A percentile compares a stretch with the other conserved stretches of the same genome.
phyloP scores from a whole-genome alignment of 35 echinoderm and acorn worm species.

The Nesometra sesokonis region DNA sequence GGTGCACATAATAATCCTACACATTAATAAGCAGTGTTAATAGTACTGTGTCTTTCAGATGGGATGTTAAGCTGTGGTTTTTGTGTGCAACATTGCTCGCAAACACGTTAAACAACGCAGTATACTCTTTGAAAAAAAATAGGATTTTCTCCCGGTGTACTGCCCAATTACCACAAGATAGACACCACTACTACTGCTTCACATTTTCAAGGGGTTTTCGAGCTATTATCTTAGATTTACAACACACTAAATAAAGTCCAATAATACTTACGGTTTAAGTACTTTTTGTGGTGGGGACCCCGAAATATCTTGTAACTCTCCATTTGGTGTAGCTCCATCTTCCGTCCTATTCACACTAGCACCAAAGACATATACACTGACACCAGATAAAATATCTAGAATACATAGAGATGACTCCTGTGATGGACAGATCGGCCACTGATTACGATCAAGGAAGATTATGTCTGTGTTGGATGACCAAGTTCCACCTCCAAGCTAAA shows the following conservation, averaged over 20 bases:
- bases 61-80: too few relatives aligned
- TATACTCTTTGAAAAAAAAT: too few relatives aligned
- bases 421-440: constrained; percentile 60
- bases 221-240: background rate
- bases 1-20: too few relatives aligned
- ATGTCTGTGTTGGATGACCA: constrained; percentile 10
- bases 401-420: constrained; percentile 70
- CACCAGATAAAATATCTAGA: constrained; percentile 54
- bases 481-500: constrained; percentile 24
- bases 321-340: background rate
- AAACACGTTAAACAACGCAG: too few relatives aligned
- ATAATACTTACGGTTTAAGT: constrained; percentile 24
- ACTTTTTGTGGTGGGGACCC: constrained; percentile 48
- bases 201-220: too few relatives aligned
- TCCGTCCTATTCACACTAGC: background rate
- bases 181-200: too few relatives aligned
- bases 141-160: too few relatives aligned
- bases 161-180: too few relatives aligned
- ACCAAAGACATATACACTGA: constrained; percentile 32
- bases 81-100: too few relatives aligned
- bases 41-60: too few relatives aligned
- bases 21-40: too few relatives aligned
- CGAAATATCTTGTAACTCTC: constrained; percentile 2
- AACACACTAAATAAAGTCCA: background rate
- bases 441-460: constrained; percentile 80